phyloP scores from a whole-genome alignment of 2,113 vertebrate genomes.

The Antechinus stuartii region DNA sequence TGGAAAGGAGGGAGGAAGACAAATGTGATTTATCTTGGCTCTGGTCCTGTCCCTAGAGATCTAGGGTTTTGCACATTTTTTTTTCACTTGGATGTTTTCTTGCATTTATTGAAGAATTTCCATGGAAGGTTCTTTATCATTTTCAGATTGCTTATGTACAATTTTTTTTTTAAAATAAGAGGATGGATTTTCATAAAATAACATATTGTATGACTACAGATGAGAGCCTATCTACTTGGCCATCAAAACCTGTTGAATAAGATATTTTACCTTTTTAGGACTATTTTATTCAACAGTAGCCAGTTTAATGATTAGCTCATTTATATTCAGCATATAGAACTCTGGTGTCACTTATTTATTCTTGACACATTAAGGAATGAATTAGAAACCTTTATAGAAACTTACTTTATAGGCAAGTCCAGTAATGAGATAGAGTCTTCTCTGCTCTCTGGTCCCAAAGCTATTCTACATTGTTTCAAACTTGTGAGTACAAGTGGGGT shows the following conservation, averaged over 20 bases:
- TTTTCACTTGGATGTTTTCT: constrained; percentile 41
- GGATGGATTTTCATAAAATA: constrained; percentile 21
- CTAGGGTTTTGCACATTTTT: constrained; percentile 6
- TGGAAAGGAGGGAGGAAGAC: background rate
- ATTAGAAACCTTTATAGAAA: constrained; percentile 22
- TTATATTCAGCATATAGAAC: constrained; percentile 24
- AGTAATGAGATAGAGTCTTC: background rate
- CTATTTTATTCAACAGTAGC: constrained; percentile 16
- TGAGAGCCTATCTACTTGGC: background rate
- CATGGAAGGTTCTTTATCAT: background rate
- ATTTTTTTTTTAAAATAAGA: background rate
- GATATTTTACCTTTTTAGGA: background rate
- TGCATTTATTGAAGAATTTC: constrained; percentile 51
- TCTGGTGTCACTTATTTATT: constrained; percentile 32
- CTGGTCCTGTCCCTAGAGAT: constrained; percentile 22
- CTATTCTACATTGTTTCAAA: constrained; percentile 27
- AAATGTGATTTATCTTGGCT: constrained; percentile 10
- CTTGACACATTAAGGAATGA: constrained; percentile 31
- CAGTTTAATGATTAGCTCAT: background rate
- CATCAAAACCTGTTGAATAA: constrained; percentile 15
- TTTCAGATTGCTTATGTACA: constrained; percentile 47
- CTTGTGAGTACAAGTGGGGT: background rate
- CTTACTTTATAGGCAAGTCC: background rate
- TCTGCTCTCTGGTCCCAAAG: background rate
- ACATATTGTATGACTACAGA: background rate